Evolutionary conservation across 2,888 invertebrate species (phyloP).

Genomic region (Idaea dimidiata): DNA sequence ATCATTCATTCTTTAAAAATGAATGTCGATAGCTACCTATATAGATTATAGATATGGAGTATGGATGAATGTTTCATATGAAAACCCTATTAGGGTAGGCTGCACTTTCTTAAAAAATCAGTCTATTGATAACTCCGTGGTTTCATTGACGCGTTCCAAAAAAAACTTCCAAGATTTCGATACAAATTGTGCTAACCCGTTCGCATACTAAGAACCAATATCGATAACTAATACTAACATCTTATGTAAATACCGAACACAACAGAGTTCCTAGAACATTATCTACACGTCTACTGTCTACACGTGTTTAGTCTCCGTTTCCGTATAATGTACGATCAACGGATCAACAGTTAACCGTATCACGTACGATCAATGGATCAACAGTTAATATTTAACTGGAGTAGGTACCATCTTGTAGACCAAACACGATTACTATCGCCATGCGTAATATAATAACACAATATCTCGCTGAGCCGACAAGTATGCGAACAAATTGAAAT

Average conservation of each 20-base stretch:
- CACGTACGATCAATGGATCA: not conserved
- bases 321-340: not conserved
- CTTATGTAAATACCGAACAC: not conserved
- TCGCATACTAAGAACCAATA: not conserved
- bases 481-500: too few species aligned
- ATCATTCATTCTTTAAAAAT: too few species aligned
- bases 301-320: not conserved
- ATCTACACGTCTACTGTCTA: not conserved
- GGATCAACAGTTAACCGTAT: not conserved
- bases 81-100: too few species aligned
- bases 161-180: not conserved
- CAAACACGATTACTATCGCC: too few species aligned
- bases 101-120: too few species aligned
- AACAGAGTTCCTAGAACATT: not conserved
- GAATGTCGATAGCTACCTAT: too few species aligned
- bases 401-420: not conserved
- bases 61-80: too few species aligned
- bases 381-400: not conserved
- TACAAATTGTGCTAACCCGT: not conserved
- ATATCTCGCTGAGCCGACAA: too few species aligned
- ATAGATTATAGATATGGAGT: too few species aligned
- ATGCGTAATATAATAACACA: too few species aligned
- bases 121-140: too few species aligned
- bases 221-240: not conserved
- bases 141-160: too few species aligned